Percentiles rank a stretch among this genome's conserved stretches.
Conservation (phyloP, 2,797 vertebrate species). For the Dermochelys coriacea region DNA sequence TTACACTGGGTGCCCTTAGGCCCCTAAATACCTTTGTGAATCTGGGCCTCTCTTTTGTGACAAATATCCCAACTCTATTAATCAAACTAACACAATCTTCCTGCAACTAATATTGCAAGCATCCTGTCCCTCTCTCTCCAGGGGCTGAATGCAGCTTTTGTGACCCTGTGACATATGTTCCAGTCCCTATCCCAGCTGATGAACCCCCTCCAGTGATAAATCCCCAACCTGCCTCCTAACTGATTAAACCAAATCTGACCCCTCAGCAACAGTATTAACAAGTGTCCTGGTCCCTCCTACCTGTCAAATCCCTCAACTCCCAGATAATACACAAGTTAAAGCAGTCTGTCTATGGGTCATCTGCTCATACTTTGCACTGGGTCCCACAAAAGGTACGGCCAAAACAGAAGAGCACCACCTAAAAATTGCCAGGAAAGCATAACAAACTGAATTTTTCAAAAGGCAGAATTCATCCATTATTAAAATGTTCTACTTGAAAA, state of each 20-base stretch:
- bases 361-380: neutral
- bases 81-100: neutral
- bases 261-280: neutral
- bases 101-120: neutral
- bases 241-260: accelerated
- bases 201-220: neutral
- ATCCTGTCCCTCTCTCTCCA: neutral
- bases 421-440: neutral
- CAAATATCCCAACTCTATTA: neutral
- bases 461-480: neutral
- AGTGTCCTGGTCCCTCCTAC: neutral
- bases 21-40: neutral
- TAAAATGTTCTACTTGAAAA: neutral
- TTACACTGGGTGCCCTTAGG: neutral
- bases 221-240: neutral
- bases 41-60: neutral
- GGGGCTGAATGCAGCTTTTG: neutral
- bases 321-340: neutral
- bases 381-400: neutral
- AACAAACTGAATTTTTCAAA: neutral
- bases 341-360: neutral
- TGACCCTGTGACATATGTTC: neutral
- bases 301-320: neutral
- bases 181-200: neutral
- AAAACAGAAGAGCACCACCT: neutral